Conservation (phyloP, 92 coral and sea anemone species). For the Paramuricea clavata region DNA sequence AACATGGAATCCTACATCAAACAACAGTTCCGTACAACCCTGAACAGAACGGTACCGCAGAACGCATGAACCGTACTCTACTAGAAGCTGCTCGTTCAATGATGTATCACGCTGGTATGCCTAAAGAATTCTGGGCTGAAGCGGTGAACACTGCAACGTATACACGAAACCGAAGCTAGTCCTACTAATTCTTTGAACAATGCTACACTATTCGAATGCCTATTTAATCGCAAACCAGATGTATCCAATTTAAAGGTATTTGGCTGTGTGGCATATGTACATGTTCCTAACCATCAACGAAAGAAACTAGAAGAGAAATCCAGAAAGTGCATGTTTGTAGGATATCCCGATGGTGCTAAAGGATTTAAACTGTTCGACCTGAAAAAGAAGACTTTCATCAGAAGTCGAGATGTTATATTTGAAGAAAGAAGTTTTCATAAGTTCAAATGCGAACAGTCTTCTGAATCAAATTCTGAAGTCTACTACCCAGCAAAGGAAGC, state of each 20-base stretch:
- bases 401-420: no score
- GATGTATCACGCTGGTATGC: slow-evolving; percentile 33
- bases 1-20: slow-evolving; percentile 43
- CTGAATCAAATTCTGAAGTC: no score
- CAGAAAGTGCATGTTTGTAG: not conserved
- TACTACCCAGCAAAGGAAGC: no score
- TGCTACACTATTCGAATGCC: no score
- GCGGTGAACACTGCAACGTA: slow-evolving; percentile 36
- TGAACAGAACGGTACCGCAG: slow-evolving; percentile 53
- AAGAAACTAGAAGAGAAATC: slow-evolving; percentile 23
- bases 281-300: not conserved
- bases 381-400: slow-evolving; percentile 9
- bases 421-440: slow-evolving; percentile 32
- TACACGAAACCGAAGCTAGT: slow-evolving; percentile 36
- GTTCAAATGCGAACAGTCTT: slow-evolving; percentile 30
- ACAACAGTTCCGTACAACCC: slow-evolving; percentile 1
- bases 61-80: slow-evolving; percentile 44
- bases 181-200: no score
- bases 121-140: slow-evolving; percentile 51
- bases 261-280: no score
- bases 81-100: slow-evolving; percentile 43
- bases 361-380: slow-evolving; percentile 31
- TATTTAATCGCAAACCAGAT: no score
- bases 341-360: no score
- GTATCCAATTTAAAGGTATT: no score